Evolutionary conservation across 2,797 vertebrate genomes (phyloP).

Genomic region (Protonibea diacanthus): DNA sequence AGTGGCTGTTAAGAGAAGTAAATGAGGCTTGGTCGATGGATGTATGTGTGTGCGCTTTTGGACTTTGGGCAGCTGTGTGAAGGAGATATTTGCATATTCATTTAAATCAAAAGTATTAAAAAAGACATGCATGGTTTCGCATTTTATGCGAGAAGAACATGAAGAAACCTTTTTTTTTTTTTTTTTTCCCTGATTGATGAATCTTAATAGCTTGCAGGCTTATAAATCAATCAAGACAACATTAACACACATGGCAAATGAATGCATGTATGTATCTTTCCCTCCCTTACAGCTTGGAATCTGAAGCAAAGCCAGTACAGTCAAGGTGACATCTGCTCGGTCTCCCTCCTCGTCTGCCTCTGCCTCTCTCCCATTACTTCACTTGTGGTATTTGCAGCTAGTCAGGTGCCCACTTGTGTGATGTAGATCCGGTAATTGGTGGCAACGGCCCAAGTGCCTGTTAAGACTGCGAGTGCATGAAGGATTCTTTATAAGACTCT

Average conservation of each 20-base stretch:
- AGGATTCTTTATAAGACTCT: slow-evolving; percentile 13
- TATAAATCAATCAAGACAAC: slow-evolving; percentile 22
- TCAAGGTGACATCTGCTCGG: slow-evolving; percentile 45
- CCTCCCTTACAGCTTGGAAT: not conserved
- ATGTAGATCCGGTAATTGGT: slow-evolving; percentile 55
- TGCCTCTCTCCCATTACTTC: slow-evolving; percentile 38
- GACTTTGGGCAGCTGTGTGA: not conserved
- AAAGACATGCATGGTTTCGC: slow-evolving; percentile 7
- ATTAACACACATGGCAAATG: slow-evolving; percentile 13
- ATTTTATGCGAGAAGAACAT: slow-evolving; percentile 4
- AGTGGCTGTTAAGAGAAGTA: slow-evolving; percentile 42
- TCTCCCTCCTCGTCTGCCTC: slow-evolving; percentile 13
- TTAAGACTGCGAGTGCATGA: slow-evolving; percentile 22
- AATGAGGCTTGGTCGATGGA: slow-evolving; percentile 61
- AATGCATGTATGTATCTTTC: slow-evolving; percentile 1
- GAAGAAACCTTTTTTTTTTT: not conserved
- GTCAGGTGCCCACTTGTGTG: slow-evolving; percentile 58
- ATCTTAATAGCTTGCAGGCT: slow-evolving; percentile 1
- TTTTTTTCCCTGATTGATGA: not conserved
- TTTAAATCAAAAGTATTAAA: slow-evolving; percentile 37
- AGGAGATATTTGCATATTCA: slow-evolving; percentile 53
- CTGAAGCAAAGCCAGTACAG: slow-evolving; percentile 5
- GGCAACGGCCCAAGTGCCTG: slow-evolving; percentile 37
- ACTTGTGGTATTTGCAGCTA: slow-evolving; percentile 48
- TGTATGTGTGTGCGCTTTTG: slow-evolving; percentile 18